These are phyloP conservation scores for Gymnoscopelus microlampas DNA, from an alignment of 2,797 vertebrate genomes.

Conservation along the genomic window DNA sequence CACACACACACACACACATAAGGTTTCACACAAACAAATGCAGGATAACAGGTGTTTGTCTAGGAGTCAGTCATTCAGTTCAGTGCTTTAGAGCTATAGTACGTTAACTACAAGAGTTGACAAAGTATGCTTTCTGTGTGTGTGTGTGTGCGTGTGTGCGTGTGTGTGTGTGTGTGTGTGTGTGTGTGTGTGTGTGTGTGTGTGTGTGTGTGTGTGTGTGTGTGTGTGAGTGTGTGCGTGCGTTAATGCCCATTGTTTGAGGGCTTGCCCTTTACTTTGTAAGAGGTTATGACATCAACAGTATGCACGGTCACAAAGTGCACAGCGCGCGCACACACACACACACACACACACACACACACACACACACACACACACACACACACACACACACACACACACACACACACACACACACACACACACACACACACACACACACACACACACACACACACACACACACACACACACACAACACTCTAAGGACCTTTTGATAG, in stretches of 20 bases:
- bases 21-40: slow-evolving; percentile 10
- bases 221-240: neutral
- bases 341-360: neutral
- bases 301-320: too few species aligned
- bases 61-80: slow-evolving; percentile 22
- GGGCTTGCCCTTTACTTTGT: neutral
- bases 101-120: slow-evolving; percentile 15
- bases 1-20: slow-evolving; percentile 34
- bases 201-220: neutral
- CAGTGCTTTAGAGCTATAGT: slow-evolving; percentile 17
- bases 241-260: neutral
- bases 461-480: slow-evolving; percentile 4
- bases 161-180: neutral
- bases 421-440: neutral
- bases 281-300: too few species aligned
- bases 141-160: neutral
- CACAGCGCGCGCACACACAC: too few species aligned
- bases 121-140: slow-evolving; percentile 22
- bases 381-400: neutral
- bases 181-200: neutral
- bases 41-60: slow-evolving; percentile 31
- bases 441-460: neutral
- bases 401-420: slow-evolving; percentile 1
- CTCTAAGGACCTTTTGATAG: neutral
- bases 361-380: slow-evolving; percentile 6